Conservation (phyloP, 2,113 vertebrate species). For the Aix galericulata region DNA sequence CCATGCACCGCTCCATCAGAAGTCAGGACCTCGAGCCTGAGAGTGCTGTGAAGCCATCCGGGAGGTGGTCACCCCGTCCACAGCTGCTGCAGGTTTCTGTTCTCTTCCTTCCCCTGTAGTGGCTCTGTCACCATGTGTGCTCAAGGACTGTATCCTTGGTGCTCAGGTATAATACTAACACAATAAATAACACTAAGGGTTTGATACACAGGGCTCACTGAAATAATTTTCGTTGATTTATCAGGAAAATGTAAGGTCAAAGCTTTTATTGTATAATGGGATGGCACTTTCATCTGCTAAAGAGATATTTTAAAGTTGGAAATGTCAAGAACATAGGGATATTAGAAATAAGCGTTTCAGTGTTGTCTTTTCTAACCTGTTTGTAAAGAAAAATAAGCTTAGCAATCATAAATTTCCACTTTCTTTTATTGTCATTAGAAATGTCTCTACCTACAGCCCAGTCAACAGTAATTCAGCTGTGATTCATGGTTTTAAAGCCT, state of each 20-base stretch:
- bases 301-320: background rate
- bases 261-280: background rate
- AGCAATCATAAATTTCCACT: background rate
- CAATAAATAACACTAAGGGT: background rate
- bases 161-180: background rate
- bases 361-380: background rate
- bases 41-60: rapidly evolving
- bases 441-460: background rate
- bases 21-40: background rate
- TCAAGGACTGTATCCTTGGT: background rate
- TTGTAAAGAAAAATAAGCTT: background rate
- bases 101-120: background rate
- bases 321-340: background rate
- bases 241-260: background rate
- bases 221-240: background rate
- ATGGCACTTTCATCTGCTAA: background rate
- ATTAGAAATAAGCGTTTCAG: background rate
- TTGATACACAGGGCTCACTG: background rate
- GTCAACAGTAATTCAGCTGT: background rate
- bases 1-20: background rate
- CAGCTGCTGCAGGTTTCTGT: background rate
- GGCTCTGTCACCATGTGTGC: background rate
- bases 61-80: background rate
- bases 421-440: background rate
- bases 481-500: constrained; percentile 43